A percentile compares a stretch with the other conserved stretches of the same genome.
Evolutionary conservation across 2,888 invertebrate species (phyloP).

Genomic region (Dastarcus helophoroides): DNA sequence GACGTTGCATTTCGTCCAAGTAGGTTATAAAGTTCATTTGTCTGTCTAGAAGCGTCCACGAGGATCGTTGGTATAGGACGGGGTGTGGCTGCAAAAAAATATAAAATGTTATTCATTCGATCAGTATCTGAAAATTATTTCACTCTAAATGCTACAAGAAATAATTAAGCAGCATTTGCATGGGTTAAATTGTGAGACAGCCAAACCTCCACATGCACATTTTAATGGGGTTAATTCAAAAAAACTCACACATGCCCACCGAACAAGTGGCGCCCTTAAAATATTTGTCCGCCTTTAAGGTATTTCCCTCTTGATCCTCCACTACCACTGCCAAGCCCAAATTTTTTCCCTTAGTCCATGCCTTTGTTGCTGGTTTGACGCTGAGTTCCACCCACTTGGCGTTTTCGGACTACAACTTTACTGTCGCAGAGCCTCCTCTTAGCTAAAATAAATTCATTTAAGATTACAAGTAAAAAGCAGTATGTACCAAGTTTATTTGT

Average conservation of each 20-base stretch:
- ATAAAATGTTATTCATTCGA: too few species aligned
- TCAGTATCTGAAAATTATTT: too few species aligned
- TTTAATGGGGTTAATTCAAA: constrained; percentile 19
- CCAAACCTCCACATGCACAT: neutral
- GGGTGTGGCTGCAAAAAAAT: constrained; percentile 31
- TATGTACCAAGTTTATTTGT: too few species aligned
- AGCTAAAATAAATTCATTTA: too few species aligned
- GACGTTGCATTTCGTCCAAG: constrained; percentile 29
- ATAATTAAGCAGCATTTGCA: too few species aligned
- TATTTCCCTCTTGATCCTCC: constrained; percentile 46
- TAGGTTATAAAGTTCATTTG: constrained; percentile 27
- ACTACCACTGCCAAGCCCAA: constrained; percentile 44
- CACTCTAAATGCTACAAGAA: too few species aligned
- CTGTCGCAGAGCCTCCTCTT: constrained; percentile 40
- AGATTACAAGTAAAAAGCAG: too few species aligned
- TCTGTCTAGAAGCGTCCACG: constrained; percentile 28
- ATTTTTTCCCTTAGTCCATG: constrained; percentile 34
- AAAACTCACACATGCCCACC: constrained; percentile 39
- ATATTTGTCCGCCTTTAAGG: constrained; percentile 39
- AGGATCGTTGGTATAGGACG: constrained; percentile 37
- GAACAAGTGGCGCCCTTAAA: constrained; percentile 41
- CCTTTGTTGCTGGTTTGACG: constrained; percentile 37
- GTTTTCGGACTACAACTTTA: constrained; percentile 34
- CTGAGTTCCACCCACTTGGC: constrained; percentile 40
- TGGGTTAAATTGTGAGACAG: neutral